These are phyloP conservation scores for Aphelocoma californica DNA, from an alignment of 2,797 vertebrate genomes.

Conservation along the genomic window DNA sequence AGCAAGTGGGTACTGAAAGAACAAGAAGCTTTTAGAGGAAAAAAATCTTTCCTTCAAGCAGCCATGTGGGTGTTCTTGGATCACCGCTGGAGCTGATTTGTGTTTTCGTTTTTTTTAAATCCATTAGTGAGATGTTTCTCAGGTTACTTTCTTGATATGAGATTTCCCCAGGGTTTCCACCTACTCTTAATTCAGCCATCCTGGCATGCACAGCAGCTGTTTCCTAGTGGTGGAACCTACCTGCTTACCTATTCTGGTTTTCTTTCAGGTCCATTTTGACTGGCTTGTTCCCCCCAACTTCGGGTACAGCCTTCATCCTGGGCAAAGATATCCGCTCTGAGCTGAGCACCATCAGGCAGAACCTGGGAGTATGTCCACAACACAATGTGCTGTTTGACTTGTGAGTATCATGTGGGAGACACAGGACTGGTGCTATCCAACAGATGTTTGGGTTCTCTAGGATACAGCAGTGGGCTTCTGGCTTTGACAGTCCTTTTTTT, in stretches of 20 bases:
- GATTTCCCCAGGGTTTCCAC: neutral
- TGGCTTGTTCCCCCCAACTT: conserved; percentile 94
- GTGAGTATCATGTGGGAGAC: conserved; percentile 76
- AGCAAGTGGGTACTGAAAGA: neutral
- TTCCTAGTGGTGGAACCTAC: neutral
- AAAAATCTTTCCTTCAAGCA: neutral
- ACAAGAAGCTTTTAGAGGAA: neutral
- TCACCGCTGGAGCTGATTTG: neutral
- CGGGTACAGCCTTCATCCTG: conserved; percentile 94
- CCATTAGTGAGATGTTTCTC: neutral
- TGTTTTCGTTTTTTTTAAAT: neutral
- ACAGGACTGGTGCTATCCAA: neutral
- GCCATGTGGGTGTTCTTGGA: neutral
- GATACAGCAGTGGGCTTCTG: neutral
- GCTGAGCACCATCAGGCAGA: conserved; percentile 89
- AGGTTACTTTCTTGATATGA: neutral
- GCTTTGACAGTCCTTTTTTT: neutral
- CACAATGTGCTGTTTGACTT: conserved; percentile 98
- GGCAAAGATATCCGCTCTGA: conserved; percentile 94
- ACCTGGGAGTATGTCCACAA: conserved; percentile 95
- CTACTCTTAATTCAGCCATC: neutral
- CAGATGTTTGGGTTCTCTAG: neutral
- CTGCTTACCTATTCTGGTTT: neutral
- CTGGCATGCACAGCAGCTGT: neutral
- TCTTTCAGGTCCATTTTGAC: conserved; percentile 95